phyloP scores from a whole-genome alignment of 2,888 invertebrate genomes.

The Timema podura region DNA sequence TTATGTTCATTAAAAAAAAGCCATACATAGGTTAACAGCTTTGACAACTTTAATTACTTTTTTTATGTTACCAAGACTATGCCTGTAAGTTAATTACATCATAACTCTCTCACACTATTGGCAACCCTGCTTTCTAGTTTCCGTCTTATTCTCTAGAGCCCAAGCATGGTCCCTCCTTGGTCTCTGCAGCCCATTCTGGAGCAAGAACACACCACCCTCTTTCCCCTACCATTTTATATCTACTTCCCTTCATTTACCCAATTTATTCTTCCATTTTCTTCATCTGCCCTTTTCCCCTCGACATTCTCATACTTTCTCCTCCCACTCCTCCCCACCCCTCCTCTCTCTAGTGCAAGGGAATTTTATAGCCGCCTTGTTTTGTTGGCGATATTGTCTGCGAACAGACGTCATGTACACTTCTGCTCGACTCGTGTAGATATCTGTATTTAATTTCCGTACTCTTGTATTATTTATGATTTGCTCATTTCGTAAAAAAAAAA shows the following conservation, averaged over 20 bases:
- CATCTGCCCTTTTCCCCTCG: conserved; percentile 12
- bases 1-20: no score
- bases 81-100: no score
- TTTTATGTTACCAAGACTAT: no score
- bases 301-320: background rate
- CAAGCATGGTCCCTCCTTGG: conserved; percentile 1
- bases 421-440: background rate
- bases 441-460: conserved; percentile 13
- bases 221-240: conserved; percentile 21
- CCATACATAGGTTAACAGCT: no score
- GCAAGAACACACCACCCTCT: background rate
- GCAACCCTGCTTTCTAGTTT: no score
- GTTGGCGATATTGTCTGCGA: background rate
- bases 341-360: background rate
- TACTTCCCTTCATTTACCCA: conserved; percentile 25
- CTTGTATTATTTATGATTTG: conserved; percentile 7
- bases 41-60: no score
- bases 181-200: background rate
- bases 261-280: conserved; percentile 27
- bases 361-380: background rate
- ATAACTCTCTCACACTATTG: no score
- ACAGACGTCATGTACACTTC: conserved; percentile 11
- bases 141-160: no score
- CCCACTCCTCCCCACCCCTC: background rate
- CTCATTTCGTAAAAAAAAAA: no score